Evolutionary conservation across 23 tunicate species (phyloP).

Genomic region (Oikopleura dioica): DNA sequence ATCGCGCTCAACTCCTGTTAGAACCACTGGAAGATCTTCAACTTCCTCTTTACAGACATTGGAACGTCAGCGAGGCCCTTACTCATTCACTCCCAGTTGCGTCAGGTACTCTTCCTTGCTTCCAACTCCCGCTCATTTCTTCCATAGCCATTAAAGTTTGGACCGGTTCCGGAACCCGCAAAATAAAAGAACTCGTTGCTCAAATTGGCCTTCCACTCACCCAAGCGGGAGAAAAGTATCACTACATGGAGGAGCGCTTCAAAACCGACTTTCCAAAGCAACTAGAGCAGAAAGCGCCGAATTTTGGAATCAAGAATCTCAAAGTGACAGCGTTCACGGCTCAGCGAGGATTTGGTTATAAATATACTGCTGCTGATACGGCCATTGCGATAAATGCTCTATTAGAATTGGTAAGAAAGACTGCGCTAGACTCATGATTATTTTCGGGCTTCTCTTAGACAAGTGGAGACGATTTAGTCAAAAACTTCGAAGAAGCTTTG

Average conservation of each 20-base stretch:
- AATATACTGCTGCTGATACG: no score
- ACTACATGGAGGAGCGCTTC: not conserved
- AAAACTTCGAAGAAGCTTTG: no score
- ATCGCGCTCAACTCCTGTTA: not conserved
- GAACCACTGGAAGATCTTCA: slow-evolving; percentile 16
- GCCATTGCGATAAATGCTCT: no score
- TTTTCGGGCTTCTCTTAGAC: no score
- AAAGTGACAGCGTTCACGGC: not conserved
- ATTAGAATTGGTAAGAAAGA: no score
- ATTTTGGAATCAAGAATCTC: not conserved
- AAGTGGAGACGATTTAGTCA: no score
- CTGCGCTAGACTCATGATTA: no score
- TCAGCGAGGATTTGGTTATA: not conserved
- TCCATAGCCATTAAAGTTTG: slow-evolving; percentile 70
- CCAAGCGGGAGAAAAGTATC: slow-evolving; percentile 44
- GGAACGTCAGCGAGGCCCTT: slow-evolving; percentile 60
- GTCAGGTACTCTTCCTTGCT: no score
- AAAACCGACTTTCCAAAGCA: not conserved
- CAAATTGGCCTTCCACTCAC: slow-evolving; percentile 77
- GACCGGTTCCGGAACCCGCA: slow-evolving; percentile 45
- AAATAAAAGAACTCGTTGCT: slow-evolving; percentile 55
- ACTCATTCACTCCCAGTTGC: slow-evolving; percentile 44
- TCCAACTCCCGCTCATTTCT: no score
- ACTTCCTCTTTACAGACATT: slow-evolving; percentile 54
- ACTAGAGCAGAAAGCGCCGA: not conserved